Conservation (phyloP, 2,888 invertebrate species). For the Exocentrus adspersus region DNA sequence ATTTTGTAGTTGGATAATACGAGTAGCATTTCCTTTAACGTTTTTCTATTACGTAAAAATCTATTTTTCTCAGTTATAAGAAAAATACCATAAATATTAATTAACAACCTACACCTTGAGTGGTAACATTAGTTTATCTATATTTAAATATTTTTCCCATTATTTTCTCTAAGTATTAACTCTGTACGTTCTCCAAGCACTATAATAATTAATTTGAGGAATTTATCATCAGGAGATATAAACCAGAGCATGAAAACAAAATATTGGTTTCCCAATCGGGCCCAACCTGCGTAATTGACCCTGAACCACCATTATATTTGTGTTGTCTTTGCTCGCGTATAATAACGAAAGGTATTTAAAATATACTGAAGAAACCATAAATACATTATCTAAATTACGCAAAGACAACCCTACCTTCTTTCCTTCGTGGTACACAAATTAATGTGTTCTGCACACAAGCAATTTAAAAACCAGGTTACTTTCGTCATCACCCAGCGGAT, state of each 20-base stretch:
- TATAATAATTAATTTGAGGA: neutral
- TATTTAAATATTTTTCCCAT: no score
- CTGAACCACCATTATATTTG: constrained; percentile 3
- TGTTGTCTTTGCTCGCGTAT: neutral
- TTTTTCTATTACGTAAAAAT: no score
- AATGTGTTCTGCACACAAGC: neutral
- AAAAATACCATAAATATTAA: no score
- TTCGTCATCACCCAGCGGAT: neutral
- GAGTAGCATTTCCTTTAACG: no score
- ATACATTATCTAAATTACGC: constrained; percentile 12
- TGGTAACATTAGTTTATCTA: no score
- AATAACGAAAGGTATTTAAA: constrained; percentile 6
- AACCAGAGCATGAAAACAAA: neutral
- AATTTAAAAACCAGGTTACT: constrained; percentile 21
- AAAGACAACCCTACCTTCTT: constrained; percentile 4
- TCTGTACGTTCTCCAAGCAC: neutral
- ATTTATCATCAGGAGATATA: neutral
- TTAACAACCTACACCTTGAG: no score
- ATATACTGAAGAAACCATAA: constrained; percentile 6
- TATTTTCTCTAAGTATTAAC: no score
- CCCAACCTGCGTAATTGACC: constrained; percentile 7
- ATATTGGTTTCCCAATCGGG: neutral
- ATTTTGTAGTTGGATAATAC: no score
- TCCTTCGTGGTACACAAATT: neutral
- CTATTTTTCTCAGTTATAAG: no score